Base-by-base conservation (phyloP, 1,140 invertebrate species). In the Argopecten irradians region DNA sequence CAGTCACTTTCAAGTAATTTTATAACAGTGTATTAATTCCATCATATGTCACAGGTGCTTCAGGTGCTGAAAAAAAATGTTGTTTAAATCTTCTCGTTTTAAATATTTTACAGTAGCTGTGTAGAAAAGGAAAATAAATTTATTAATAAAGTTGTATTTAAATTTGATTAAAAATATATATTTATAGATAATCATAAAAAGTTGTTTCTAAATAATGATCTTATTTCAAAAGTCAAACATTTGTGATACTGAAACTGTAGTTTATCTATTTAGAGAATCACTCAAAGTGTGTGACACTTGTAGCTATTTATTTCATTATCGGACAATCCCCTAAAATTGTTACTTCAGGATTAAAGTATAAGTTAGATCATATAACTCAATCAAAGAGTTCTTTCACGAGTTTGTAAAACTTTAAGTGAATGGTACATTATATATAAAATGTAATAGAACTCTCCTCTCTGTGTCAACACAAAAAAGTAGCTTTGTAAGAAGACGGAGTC, bases 381-480 rank as follows among this genome's bases (percentile, higher is more conserved):
- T 71, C 55, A 71, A 28, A 71, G 55, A 71, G 55, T 71, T n/a
- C 55, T 28, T 71, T 71, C 55, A 71, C 55, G 55, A 71, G 55
- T 71, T 71, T n/a, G 55, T 71, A 71, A 28, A 71, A 71, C 55
- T 11, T 71, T 5, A 5, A 71, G 55, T 71, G 55, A 71, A 71
- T 71, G 55, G 55, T 71, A 71, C 55, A 71, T 71, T 71, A 71
- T 71, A 71, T 71, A 71, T 71, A 71, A 71, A 71, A 28, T 28
- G 55, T 71, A 71, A 71, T n/a, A 71, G n/a, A 16, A 71, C 55
- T 71, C 55, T 71, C 55, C 16, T 28, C 7, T 71, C 55, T 71
- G 55, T 71, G 28, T 16, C 1, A 5, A 0, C 1, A 71, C 22
- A 71, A 71, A 71, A 71, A 55, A 71, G 11, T 3, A 5, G 55